Conservation (phyloP, 2,113 vertebrate genomes). For the Oncorhynchus clarkii region DNA sequence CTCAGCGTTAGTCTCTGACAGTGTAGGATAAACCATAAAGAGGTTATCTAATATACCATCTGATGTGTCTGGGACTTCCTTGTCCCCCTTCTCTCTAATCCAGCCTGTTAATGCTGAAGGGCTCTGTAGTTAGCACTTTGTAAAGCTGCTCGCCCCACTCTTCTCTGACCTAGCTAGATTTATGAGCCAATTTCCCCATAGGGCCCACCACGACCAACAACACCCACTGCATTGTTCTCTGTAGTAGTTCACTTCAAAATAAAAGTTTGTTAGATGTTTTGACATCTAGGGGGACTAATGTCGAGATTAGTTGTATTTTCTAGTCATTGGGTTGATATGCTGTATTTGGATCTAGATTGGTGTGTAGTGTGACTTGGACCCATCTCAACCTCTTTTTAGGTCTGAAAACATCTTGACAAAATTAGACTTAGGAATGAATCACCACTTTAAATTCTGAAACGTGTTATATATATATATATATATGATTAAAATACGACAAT, state of each 20-base stretch:
- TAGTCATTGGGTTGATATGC: background rate
- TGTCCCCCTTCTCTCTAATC: conserved; percentile 52
- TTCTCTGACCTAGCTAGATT: conserved; percentile 55
- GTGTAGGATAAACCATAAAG: background rate
- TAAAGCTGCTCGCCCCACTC: background rate
- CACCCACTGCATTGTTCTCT: no score
- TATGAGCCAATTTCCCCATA: conserved; percentile 22
- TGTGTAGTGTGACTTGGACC: no score
- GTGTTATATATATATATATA: no score
- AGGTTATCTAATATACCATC: conserved; percentile 23
- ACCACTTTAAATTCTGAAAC: background rate
- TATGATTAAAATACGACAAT: background rate
- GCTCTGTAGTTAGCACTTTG: conserved; percentile 57
- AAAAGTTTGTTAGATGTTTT: no score
- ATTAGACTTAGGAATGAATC: background rate
- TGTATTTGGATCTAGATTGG: background rate
- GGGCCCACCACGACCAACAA: background rate
- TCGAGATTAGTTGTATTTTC: background rate
- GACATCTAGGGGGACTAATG: no score
- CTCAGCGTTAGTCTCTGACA: no score
- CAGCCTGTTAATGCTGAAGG: conserved; percentile 60
- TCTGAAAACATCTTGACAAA: no score
- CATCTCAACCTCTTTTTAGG: no score
- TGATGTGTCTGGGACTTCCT: conserved; percentile 25
- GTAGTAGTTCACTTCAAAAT: no score